phyloP scores from a whole-genome alignment of 2,888 invertebrate species.

The Dorcus hopei region DNA sequence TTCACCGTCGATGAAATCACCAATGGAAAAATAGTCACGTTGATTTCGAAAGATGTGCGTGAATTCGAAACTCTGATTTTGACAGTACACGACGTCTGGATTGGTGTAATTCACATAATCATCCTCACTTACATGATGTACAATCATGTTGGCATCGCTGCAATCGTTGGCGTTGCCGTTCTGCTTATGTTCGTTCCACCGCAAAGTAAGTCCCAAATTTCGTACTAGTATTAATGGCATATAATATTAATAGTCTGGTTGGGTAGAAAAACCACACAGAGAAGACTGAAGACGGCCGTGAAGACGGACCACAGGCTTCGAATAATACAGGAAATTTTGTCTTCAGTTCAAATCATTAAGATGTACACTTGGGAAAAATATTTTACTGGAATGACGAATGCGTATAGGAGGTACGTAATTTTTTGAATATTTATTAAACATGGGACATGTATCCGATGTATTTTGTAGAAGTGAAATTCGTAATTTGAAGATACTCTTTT shows the following conservation, averaged over 20 bases:
- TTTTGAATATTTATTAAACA: background rate
- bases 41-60: conserved; percentile 79
- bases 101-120: conserved; percentile 72
- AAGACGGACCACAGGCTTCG: conserved; percentile 82
- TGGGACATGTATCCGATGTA: background rate
- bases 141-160: conserved; percentile 49
- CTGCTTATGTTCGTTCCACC: conserved; percentile 45
- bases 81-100: conserved; percentile 76
- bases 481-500: conserved; percentile 45
- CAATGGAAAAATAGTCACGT: conserved; percentile 55
- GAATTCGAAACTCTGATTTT: conserved; percentile 77
- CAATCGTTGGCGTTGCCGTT: conserved; percentile 51
- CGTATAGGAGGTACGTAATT: conserved; percentile 38
- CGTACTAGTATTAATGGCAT: conserved; percentile 62
- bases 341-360: conserved; percentile 79
- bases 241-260: conserved; percentile 42
- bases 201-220: conserved; percentile 62
- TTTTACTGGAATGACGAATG: conserved; percentile 19
- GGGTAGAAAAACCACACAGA: conserved; percentile 46
- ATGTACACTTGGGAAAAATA: conserved; percentile 53
- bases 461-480: conserved; percentile 60
- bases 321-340: conserved; percentile 86
- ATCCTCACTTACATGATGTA: conserved; percentile 70
- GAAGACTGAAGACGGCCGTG: conserved; percentile 11
- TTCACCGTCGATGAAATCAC: conserved; percentile 78